Conservation (phyloP, 2,888 invertebrate genomes). For the Tolmerus cingulatus region DNA sequence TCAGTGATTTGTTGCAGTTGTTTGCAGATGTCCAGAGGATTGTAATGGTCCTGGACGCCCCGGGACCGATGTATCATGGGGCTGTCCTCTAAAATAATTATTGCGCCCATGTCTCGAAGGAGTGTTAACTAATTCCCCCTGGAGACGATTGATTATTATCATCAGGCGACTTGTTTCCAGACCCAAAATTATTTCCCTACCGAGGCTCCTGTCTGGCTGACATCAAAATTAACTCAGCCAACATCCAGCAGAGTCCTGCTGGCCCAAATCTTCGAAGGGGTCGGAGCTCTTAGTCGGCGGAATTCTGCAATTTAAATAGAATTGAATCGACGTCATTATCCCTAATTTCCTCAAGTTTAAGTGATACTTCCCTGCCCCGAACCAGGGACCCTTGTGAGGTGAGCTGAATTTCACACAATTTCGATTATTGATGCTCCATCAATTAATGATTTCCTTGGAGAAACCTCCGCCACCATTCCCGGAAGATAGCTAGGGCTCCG, state of each 20-base stretch:
- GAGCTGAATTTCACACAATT: neutral
- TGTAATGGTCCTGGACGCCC: neutral
- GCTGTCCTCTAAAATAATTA: conserved; percentile 3
- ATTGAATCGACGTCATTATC: conserved; percentile 12
- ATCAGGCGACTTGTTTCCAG: neutral
- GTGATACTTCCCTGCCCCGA: neutral
- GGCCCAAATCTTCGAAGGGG: neutral
- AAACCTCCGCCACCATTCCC: neutral
- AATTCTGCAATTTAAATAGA: neutral
- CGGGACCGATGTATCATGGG: neutral
- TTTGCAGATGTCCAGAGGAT: conserved; percentile 2
- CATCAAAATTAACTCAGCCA: neutral
- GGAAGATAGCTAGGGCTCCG: neutral
- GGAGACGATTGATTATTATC: neutral
- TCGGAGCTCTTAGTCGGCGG: neutral
- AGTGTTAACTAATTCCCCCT: neutral
- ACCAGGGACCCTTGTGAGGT: neutral
- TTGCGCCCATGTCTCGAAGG: neutral
- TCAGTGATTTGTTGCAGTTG: conserved; percentile 18
- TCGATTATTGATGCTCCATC: conserved; percentile 22
- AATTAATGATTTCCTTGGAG: neutral
- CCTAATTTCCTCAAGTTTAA: neutral
- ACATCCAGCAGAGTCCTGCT: neutral
- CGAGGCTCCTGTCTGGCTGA: neutral
- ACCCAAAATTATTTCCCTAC: neutral